Base-by-base conservation (phyloP, 2,888 invertebrate species). In the Napeogenes sylphis region DNA sequence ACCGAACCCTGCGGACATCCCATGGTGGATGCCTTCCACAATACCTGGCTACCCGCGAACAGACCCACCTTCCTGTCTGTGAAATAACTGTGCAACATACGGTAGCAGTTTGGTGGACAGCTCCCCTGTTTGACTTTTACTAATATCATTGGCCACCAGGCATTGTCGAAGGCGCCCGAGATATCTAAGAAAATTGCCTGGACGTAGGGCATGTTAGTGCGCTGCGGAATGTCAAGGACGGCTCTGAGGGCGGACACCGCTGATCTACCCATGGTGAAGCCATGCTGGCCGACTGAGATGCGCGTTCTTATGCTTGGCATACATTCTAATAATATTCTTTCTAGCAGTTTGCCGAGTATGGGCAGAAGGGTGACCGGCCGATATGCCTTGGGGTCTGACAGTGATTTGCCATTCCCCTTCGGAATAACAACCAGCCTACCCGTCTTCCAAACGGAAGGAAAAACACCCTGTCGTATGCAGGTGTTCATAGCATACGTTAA, bases 91-190 rank as follows among this genome's bases (percentile, higher is more conserved):
- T 42, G 10, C 42, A 42, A 10, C 42, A 42, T 42, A 3, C 42
- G 42, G 10, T 42, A 42, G 42, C 42, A 42, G 42, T 42, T 42
- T 6, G 42, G 42, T 10, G 10, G 42, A 10, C 42, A 42, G 42
- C 42, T 10, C 1, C 8, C 42, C 42, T 42, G 42, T 10, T 42
- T 42, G 8, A 42, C 42, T 42, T 42, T 42, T 2, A 42, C 42
- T 8, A 42, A 1, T 2, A 79, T 69, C 73, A 75, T 75, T 4
- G 76, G 76, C 78, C 79, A 77, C 75, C 76, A 76, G 2, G 77
- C 73, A 58, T 75, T 76, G 47, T 79, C 63, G n/a, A 63, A 63
- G 2, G 75, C 76, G 1, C 74, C 75, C 0, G 73, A 67, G 4
- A 77, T 77, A 67, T 79, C 75, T 12, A 76, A 14, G 10, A 75